phyloP scores from a whole-genome alignment of 1,140 invertebrate species.

The Drosophila azteca region DNA sequence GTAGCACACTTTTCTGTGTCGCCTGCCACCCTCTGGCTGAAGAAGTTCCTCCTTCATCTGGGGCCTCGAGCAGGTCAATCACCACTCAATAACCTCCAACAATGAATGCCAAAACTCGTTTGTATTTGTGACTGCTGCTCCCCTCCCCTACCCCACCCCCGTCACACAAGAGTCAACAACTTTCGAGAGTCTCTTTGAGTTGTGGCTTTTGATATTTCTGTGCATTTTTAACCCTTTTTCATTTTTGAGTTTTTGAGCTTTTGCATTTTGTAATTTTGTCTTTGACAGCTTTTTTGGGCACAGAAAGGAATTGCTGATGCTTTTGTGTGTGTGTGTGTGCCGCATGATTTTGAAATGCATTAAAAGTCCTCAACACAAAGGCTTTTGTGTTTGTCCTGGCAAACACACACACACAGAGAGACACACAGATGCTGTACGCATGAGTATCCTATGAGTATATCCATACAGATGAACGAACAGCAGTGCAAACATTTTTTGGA shows the following conservation, averaged over 20 bases:
- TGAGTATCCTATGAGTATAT: neutral
- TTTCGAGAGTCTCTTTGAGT: constrained; percentile 40
- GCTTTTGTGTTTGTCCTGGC: constrained; percentile 30
- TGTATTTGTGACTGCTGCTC: constrained; percentile 24
- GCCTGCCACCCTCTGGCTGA: neutral
- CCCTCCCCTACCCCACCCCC: neutral
- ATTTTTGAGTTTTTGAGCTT: constrained; percentile 32
- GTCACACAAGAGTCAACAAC: constrained; percentile 34
- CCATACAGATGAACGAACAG: constrained; percentile 4
- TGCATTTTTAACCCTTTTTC: constrained; percentile 21
- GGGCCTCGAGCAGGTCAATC: constrained; percentile 55
- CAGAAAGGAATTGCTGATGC: neutral
- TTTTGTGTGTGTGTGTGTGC: constrained; percentile 20
- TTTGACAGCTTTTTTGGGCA: constrained; percentile 59
- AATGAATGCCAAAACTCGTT: constrained; percentile 53
- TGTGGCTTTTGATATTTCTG: constrained; percentile 33
- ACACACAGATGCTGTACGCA: constrained; percentile 9
- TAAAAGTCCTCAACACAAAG: constrained; percentile 25
- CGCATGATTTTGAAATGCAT: constrained; percentile 51
- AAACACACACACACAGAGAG: constrained; percentile 13
- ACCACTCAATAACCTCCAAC: constrained; percentile 57
- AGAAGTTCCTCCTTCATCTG: neutral
- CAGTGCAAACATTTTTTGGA: constrained; percentile 46
- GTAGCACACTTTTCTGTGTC: constrained; percentile 62
- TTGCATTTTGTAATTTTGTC: constrained; percentile 65